Percentiles rank a stretch among this genome's conserved stretches.
These are phyloP conservation scores for Apeltes quadracus DNA, from an alignment of 2,113 vertebrate genomes.

Conservation along the genomic window DNA sequence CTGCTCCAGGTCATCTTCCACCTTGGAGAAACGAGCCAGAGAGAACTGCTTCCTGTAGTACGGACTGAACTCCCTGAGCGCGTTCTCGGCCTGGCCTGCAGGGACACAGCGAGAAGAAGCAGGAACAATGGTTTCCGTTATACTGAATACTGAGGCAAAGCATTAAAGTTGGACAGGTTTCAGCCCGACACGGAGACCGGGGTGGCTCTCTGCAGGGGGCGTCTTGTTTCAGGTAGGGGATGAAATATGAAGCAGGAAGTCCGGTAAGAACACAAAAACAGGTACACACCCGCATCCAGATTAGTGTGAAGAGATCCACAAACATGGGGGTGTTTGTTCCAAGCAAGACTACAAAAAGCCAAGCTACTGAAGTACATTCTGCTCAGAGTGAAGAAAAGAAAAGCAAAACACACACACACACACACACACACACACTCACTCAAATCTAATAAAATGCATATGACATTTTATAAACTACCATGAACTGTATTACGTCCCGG, in stretches of 20 bases:
- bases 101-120: background rate
- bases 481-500: background rate
- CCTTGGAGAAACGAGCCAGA: conserved; percentile 83
- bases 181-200: background rate
- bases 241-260: conserved; percentile 25
- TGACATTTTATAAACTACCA: background rate
- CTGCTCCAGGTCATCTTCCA: conserved; percentile 87
- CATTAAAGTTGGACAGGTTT: background rate
- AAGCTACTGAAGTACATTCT: no score
- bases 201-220: background rate
- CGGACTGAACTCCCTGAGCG: conserved; percentile 84
- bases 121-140: background rate
- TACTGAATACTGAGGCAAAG: background rate
- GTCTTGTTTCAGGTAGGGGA: conserved; percentile 1
- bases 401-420: background rate
- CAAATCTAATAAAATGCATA: no score
- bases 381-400: background rate
- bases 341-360: no score
- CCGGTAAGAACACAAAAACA: background rate
- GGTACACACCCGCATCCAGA: background rate
- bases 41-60: conserved; percentile 87
- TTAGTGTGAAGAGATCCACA: background rate
- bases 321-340: background rate
- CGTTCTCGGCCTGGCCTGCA: conserved; percentile 84
- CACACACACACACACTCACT: no score